Evolutionary conservation across 2,797 vertebrate genomes (phyloP).

Genomic region (Liparis tanakae): DNA sequence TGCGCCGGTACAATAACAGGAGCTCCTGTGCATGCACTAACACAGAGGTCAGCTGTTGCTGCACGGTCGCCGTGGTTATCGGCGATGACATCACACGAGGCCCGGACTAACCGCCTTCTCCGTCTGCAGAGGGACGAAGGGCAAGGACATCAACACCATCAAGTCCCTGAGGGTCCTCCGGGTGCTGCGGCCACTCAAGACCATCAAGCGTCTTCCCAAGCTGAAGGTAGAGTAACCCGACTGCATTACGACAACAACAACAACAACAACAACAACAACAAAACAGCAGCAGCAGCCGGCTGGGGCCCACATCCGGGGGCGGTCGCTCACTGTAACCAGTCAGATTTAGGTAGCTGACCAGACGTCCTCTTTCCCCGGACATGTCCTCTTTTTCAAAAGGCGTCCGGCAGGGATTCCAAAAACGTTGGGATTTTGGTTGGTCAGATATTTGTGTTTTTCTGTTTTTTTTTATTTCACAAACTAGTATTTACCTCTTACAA

Average conservation of each 20-base stretch:
- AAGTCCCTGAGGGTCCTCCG: slow-evolving; percentile 96
- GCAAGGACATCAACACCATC: slow-evolving; percentile 99
- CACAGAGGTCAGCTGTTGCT: no score
- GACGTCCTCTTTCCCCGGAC: no score
- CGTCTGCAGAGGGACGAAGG: slow-evolving; percentile 92
- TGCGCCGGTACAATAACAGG: slow-evolving; percentile 69
- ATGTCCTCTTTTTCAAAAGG: no score
- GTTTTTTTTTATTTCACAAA: no score
- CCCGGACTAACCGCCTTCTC: slow-evolving; percentile 55
- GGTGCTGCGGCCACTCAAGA: slow-evolving; percentile 95
- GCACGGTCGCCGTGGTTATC: no score
- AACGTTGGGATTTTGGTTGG: no score
- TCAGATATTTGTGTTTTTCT: no score
- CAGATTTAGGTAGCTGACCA: no score
- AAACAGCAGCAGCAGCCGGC: slow-evolving; percentile 10
- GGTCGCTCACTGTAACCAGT: background rate
- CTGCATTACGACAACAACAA: slow-evolving; percentile 13
- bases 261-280: background rate
- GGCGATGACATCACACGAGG: background rate
- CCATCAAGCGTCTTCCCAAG: slow-evolving; percentile 97
- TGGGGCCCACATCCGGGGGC: background rate
- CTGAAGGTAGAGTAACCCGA: slow-evolving; percentile 87
- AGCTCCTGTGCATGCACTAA: slow-evolving; percentile 72
- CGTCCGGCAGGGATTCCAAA: no score
- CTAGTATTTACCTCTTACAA: no score